phyloP scores from a whole-genome alignment of 2,888 invertebrate species.

The Mystacides longicornis region DNA sequence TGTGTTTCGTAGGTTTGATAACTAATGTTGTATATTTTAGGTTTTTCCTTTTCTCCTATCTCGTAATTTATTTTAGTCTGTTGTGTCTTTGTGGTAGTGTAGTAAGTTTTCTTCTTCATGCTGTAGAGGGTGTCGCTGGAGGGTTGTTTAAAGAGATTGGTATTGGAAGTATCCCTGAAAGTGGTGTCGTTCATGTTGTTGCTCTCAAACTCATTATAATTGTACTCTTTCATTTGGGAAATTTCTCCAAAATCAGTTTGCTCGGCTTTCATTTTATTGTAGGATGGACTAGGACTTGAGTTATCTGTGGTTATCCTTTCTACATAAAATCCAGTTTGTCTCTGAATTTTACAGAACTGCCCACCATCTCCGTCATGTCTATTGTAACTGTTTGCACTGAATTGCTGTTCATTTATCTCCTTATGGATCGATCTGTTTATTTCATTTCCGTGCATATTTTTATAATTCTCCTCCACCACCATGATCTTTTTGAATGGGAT shows the following conservation, averaged over 20 bases:
- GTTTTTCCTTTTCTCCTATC: neutral
- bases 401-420: slow-evolving; percentile 7
- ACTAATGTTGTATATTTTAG: neutral
- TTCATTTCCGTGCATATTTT: slow-evolving; percentile 7
- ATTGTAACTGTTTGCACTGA: neutral
- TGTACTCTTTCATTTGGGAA: slow-evolving; percentile 3
- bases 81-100: neutral
- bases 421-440: neutral
- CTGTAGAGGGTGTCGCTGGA: slow-evolving; percentile 8
- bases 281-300: neutral
- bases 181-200: neutral
- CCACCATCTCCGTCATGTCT: too few species aligned
- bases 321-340: slow-evolving; percentile 7
- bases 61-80: neutral
- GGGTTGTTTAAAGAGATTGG: slow-evolving; percentile 10
- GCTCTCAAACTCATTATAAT: neutral
- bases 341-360: too few species aligned
- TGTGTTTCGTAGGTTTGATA: neutral
- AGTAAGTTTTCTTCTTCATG: slow-evolving; percentile 11
- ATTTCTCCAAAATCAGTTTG: slow-evolving; percentile 1
- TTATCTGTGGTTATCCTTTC: slow-evolving; percentile 1
- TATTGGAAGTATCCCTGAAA: neutral
- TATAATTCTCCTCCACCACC: slow-evolving; percentile 12
- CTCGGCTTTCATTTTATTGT: slow-evolving; percentile 4
- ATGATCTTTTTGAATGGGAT: slow-evolving; percentile 23